These are phyloP conservation scores for Molossus molossus DNA, from an alignment of 2,797 vertebrate genomes.

Conservation along the genomic window DNA sequence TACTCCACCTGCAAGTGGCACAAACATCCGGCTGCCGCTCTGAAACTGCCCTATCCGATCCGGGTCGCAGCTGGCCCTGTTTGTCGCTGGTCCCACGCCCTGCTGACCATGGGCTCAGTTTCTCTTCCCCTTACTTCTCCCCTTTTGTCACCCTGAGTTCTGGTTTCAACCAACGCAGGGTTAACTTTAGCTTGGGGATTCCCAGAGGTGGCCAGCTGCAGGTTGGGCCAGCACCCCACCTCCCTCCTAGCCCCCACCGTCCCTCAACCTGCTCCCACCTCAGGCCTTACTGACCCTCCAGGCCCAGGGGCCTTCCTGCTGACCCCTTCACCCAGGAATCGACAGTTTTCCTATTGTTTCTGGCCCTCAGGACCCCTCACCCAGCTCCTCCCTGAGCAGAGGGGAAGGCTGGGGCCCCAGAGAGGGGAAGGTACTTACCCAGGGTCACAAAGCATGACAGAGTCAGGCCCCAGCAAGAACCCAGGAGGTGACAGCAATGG, in stretches of 20 bases:
- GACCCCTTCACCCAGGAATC: background rate
- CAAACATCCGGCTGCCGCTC: background rate
- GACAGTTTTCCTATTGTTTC: background rate
- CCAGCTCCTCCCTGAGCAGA: background rate
- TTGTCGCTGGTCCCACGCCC: conserved; percentile 35
- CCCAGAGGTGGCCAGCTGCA: conserved; percentile 77
- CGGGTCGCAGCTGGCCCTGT: conserved; percentile 70
- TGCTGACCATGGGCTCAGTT: background rate
- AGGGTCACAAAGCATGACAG: background rate
- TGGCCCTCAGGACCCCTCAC: background rate
- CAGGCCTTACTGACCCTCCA: background rate
- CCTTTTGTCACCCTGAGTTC: conserved; percentile 44
- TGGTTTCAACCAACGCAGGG: conserved; percentile 66
- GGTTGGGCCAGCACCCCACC: background rate
- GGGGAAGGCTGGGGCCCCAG: background rate
- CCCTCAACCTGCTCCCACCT: background rate
- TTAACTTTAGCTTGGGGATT: conserved; percentile 84
- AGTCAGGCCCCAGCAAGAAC: background rate
- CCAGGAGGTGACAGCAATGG: background rate
- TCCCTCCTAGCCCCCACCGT: background rate
- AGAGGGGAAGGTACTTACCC: background rate
- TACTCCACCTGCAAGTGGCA: background rate
- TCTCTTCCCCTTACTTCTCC: conserved; percentile 55
- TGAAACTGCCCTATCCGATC: background rate
- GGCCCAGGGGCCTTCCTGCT: background rate